Evolutionary conservation across 2,888 invertebrate species (phyloP).

Genomic region (Noctua comes): DNA sequence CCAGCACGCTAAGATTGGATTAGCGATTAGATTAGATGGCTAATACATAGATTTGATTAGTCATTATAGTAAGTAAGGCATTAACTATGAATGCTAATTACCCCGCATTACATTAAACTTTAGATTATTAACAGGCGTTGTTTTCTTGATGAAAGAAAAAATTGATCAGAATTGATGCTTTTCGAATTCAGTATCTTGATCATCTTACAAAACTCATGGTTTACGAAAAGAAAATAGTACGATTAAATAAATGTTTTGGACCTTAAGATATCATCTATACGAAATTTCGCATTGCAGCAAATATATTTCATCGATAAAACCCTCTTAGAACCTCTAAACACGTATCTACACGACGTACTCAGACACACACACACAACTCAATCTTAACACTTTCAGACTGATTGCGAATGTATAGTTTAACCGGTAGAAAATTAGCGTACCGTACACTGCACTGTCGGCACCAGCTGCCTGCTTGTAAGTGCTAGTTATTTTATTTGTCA

Average conservation of each 20-base stretch:
- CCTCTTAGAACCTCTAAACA: not conserved
- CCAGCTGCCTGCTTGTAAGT: not conserved
- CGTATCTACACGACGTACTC: not conserved
- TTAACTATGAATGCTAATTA: not conserved
- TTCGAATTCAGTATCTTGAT: not conserved
- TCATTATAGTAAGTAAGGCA: constrained; percentile 19
- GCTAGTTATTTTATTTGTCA: not conserved
- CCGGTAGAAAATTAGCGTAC: not conserved
- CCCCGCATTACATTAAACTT: not conserved
- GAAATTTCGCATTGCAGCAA: not conserved
- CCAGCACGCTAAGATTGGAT: constrained; percentile 41
- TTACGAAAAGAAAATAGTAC: not conserved
- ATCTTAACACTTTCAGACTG: not conserved
- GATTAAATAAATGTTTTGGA: not conserved
- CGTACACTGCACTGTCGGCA: not conserved
- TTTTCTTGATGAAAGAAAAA: not conserved
- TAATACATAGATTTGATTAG: constrained; percentile 28
- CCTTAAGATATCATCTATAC: not conserved
- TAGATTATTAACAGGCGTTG: not conserved
- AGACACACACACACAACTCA: not conserved
- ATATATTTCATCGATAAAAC: not conserved
- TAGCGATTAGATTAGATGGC: constrained; percentile 36
- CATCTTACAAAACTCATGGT: not conserved
- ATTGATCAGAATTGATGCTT: not conserved
- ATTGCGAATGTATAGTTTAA: not conserved